Conservation (phyloP, 2,113 vertebrate species). For the Microcebus murinus region DNA sequence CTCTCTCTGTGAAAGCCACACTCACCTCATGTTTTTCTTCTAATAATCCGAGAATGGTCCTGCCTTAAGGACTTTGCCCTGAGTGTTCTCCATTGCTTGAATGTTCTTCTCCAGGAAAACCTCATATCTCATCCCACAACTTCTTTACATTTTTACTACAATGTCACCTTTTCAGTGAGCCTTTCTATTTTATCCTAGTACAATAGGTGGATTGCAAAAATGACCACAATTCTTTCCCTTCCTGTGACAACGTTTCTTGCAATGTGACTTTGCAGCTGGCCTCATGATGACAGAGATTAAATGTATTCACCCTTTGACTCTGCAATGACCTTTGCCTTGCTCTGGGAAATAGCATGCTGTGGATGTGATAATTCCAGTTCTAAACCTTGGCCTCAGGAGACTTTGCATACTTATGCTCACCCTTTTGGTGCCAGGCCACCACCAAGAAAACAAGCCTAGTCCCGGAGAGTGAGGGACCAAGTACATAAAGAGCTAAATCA, state of each 20-base stretch:
- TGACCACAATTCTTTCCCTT: not conserved
- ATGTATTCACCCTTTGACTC: not conserved
- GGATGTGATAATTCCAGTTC: not conserved
- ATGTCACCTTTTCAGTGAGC: not conserved
- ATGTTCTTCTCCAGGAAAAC: not conserved
- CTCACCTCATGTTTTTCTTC: not conserved
- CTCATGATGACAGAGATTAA: not conserved
- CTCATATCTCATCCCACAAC: not conserved
- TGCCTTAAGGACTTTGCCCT: not conserved
- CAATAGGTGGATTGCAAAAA: not conserved
- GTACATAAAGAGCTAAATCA: not conserved
- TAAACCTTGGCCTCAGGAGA: not conserved
- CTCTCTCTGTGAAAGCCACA: not conserved
- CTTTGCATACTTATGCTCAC: not conserved
- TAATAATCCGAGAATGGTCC: not conserved
- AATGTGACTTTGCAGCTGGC: not conserved
- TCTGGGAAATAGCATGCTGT: not conserved
- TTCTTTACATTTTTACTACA: constrained; percentile 1
- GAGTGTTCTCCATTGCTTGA: not conserved
- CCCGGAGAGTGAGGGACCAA: not conserved
- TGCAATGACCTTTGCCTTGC: not conserved
- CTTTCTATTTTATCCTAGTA: not conserved
- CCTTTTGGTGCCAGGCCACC: not conserved
- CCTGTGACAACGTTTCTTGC: not conserved
- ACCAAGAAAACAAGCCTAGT: not conserved